A percentile compares a stretch with the other conserved stretches of the same genome.
Evolutionary conservation across 2,888 invertebrate genomes (phyloP).

Genomic region (Anarsia innoxiella): DNA sequence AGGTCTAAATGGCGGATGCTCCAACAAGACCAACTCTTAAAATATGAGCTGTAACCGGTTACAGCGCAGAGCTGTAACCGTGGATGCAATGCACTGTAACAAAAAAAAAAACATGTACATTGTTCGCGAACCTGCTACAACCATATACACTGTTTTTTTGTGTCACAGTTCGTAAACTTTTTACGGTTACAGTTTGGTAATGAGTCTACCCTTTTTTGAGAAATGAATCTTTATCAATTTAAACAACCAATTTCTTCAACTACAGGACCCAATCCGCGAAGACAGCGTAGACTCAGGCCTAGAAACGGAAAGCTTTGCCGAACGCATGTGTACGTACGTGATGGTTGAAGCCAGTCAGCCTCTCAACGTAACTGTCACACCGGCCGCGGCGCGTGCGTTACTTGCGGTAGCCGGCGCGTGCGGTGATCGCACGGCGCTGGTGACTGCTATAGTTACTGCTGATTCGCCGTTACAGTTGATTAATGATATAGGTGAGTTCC

Average conservation of each 20-base stretch:
- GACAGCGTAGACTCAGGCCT: conserved; percentile 71
- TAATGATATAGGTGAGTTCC: conserved; percentile 78
- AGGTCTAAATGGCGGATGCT: too few species aligned
- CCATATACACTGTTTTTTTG: too few species aligned
- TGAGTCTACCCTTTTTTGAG: too few species aligned
- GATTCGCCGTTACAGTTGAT: conserved; percentile 51
- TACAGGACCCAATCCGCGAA: conserved; percentile 52
- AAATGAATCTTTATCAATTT: too few species aligned
- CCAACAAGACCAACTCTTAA: too few species aligned
- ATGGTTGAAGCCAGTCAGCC: conserved; percentile 80
- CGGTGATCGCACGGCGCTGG: conserved; percentile 50
- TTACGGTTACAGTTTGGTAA: too few species aligned
- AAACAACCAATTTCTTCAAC: background rate
- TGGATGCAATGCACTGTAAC: too few species aligned
- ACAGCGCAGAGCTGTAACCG: too few species aligned
- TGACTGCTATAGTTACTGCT: conserved; percentile 47
- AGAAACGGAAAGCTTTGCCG: conserved; percentile 49
- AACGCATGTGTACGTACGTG: conserved; percentile 77
- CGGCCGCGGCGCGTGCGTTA: conserved; percentile 76
- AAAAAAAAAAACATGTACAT: too few species aligned
- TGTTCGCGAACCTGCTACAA: too few species aligned
- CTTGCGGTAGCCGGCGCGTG: conserved; percentile 44
- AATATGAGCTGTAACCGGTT: too few species aligned
- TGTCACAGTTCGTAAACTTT: too few species aligned
- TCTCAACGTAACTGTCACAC: conserved; percentile 81